These are phyloP conservation scores for Cepphus grylle DNA, from an alignment of 2,113 vertebrate genomes.

Conservation along the genomic window DNA sequence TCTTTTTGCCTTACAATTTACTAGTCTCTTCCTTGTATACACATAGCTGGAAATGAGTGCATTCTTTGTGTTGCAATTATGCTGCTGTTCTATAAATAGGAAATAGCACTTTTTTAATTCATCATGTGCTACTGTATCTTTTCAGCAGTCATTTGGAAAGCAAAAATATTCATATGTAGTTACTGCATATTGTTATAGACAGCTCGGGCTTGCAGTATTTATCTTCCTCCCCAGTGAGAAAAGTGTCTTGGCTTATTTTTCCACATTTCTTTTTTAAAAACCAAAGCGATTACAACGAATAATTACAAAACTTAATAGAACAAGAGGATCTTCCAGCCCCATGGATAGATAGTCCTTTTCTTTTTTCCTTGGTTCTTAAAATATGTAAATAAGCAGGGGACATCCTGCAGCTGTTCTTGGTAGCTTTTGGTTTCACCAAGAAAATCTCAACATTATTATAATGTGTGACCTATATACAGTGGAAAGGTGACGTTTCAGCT, in stretches of 20 bases:
- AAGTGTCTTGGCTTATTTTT: background rate
- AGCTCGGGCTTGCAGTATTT: background rate
- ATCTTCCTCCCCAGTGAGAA: background rate
- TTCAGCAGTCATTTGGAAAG: background rate
- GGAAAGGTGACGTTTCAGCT: background rate
- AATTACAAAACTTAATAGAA: background rate
- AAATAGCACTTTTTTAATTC: background rate
- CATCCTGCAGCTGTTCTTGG: constrained; percentile 13
- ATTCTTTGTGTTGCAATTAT: constrained; percentile 4
- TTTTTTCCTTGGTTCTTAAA: constrained; percentile 43
- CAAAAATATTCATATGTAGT: background rate
- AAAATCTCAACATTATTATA: background rate
- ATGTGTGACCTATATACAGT: background rate
- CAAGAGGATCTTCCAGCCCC: background rate
- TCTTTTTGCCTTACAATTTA: background rate
- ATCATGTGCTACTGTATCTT: background rate
- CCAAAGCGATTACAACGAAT: constrained; percentile 33
- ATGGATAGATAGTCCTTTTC: background rate
- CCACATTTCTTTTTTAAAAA: background rate
- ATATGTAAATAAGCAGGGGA: constrained; percentile 43
- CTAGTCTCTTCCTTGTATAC: background rate
- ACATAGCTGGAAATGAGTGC: background rate
- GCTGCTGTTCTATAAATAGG: background rate
- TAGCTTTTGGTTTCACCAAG: constrained; percentile 31
- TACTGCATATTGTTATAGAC: background rate